Base-by-base conservation (phyloP, 35 echinoderm and acorn worm species). In the Amphiura filiformis region DNA sequence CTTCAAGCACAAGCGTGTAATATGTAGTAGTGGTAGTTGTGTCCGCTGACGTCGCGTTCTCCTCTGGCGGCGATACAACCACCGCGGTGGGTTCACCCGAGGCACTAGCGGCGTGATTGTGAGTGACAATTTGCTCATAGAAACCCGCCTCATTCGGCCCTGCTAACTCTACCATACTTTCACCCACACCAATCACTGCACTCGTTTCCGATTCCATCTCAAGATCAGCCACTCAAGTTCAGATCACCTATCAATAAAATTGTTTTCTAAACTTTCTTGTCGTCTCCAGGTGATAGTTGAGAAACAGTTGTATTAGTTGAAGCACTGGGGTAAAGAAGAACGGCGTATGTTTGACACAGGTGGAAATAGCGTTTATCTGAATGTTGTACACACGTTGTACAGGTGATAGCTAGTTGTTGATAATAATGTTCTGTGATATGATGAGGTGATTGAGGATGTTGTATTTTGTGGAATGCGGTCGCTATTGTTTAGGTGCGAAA, bases 171-270 rank as follows among this genome's bases (percentile, higher is more conserved):
- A 30, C 61, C 1, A 2, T n/a, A 2, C 26, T 23, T 13, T 30
- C 61, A 70, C 61, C 61, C 7, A 70, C 61, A 70, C 61, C 61
- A 70, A 70, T 70, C 28, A 70, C 61, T 11, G 15, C 26, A 30
- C 61, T 70, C 28, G 61, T 70, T 70, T 70, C 61, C 61, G 61
- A 70, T 70, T 70, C 61, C 61, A 70, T 70, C 17, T 70, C 7
- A 26, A n/a, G 28, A 26, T 30, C 17, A 70, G 61, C 26, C 61
- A 70, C 26, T 70, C 61, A 70, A 70, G 61, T 70, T 70, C 61
- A 70, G 26, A 70, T 70, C 61, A 70, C 61, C 61, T 52, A 70
- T n/a, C 28, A 70, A 30, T 47, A 47, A 47, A 47, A 47, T 47
- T 26, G 61, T 30, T 70, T 70, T 70, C 1, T 26, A 70, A 70